phyloP scores from a whole-genome alignment of 2,113 vertebrate genomes.

The Plecotus auritus region DNA sequence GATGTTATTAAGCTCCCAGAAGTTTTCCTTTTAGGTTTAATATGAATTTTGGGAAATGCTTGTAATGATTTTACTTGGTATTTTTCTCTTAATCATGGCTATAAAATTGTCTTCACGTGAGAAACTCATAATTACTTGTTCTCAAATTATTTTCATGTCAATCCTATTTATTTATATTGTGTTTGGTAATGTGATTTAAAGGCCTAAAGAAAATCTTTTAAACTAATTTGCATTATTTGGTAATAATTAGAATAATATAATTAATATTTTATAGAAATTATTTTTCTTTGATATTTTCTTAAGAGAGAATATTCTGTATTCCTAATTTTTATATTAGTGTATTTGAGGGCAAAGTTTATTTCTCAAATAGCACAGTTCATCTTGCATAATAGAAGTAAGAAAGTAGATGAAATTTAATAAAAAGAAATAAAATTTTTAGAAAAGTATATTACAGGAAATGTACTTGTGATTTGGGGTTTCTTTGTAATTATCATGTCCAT shows the following conservation, averaged over 20 bases:
- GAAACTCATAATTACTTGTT: neutral
- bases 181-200: neutral
- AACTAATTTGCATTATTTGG: neutral
- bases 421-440: neutral
- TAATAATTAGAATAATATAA: neutral
- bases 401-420: neutral
- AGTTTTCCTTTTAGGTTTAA: slow-evolving; percentile 20
- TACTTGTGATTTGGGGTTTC: neutral
- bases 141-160: neutral
- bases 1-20: slow-evolving; percentile 4
- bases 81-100: neutral
- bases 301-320: neutral
- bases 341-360: neutral
- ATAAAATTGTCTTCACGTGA: neutral
- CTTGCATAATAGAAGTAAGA: neutral
- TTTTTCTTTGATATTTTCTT: neutral
- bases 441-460: neutral
- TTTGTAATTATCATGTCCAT: neutral
- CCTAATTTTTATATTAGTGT: neutral
- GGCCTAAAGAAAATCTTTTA: neutral
- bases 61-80: neutral
- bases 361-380: neutral
- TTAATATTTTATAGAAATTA: slow-evolving; percentile 20
- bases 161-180: neutral
- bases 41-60: neutral